Evolutionary conservation across 2,888 invertebrate species (phyloP).

Genomic region (Apotomis capreana): DNA sequence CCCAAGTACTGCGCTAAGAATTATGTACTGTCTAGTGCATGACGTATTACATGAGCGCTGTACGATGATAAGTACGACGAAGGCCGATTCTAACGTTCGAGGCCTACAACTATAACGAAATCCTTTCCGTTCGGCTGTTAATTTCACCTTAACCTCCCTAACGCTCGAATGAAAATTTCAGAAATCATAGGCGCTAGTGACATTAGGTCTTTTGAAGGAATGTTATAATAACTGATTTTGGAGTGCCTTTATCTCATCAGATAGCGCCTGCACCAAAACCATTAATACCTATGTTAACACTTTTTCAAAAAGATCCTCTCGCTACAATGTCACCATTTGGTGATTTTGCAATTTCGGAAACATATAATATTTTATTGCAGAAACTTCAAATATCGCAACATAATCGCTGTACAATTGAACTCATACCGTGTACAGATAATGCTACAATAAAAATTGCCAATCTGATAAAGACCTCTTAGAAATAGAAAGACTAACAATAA

Average conservation of each 20-base stretch:
- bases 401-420: neutral
- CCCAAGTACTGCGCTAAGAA: constrained; percentile 54
- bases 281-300: too few species aligned
- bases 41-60: constrained; percentile 27
- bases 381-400: neutral
- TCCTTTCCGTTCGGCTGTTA: neutral
- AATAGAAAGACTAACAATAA: constrained; percentile 6
- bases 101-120: neutral
- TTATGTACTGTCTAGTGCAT: constrained; percentile 39
- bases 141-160: neutral
- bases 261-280: too few species aligned
- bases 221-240: too few species aligned
- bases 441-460: neutral
- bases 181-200: too few species aligned
- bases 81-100: neutral
- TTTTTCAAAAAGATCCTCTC: too few species aligned
- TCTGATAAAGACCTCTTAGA: constrained; percentile 10
- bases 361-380: too few species aligned
- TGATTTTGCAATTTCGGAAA: too few species aligned
- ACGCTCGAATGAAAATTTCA: too few species aligned
- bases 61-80: constrained; percentile 12
- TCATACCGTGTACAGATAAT: neutral
- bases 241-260: too few species aligned
- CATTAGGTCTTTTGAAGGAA: too few species aligned
- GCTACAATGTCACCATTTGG: too few species aligned